Evolutionary conservation across 2,888 invertebrate species (phyloP).

Genomic region (Schizaphis graminum): DNA sequence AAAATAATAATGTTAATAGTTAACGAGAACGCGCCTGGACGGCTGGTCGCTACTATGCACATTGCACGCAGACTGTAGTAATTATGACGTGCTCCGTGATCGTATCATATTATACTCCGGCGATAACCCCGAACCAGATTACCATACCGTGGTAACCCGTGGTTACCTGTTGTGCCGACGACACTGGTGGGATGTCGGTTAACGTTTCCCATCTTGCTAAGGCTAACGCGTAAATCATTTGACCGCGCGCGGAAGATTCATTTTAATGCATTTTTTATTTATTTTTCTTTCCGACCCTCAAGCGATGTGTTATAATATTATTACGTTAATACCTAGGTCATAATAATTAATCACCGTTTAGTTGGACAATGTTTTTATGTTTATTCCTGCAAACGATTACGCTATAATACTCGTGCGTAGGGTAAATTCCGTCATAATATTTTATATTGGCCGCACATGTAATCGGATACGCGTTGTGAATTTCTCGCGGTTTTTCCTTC

Average conservation of each 20-base stretch:
- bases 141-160: background rate
- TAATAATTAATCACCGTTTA: conserved; percentile 26
- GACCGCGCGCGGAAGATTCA: background rate
- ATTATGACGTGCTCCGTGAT: background rate
- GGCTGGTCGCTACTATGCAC: no score
- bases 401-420: background rate
- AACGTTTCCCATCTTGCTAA: background rate
- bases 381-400: background rate
- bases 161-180: background rate
- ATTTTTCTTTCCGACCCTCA: background rate
- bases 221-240: background rate
- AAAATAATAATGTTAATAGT: background rate
- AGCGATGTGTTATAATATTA: background rate
- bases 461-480: conserved; percentile 15
- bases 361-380: conserved; percentile 3
- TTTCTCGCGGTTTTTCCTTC: background rate
- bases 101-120: background rate
- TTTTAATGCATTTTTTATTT: background rate
- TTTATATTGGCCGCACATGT: background rate
- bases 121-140: background rate
- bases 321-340: background rate
- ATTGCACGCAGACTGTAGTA: background rate
- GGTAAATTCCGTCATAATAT: conserved; percentile 26
- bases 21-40: background rate
- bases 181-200: background rate